Evolutionary conservation across 2,797 vertebrate species (phyloP).

Genomic region (Pantherophis alleghaniensis): DNA sequence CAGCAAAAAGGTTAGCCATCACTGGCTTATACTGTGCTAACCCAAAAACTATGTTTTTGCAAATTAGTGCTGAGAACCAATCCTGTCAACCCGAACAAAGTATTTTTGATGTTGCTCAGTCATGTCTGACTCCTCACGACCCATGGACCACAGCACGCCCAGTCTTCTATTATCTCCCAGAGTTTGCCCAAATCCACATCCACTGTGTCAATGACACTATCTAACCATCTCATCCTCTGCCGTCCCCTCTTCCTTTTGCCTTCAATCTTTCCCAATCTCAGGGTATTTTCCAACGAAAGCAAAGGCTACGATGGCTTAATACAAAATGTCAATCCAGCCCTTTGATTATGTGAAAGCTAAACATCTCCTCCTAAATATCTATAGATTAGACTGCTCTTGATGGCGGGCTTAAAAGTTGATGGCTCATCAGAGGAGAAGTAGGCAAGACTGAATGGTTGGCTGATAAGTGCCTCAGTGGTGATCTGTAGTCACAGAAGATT

Average conservation of each 20-base stretch:
- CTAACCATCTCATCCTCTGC: not conserved
- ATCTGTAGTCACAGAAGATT: not conserved
- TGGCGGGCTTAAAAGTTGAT: not conserved
- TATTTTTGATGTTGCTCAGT: not conserved
- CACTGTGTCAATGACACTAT: not conserved
- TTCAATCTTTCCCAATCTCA: not conserved
- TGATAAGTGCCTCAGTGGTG: not conserved
- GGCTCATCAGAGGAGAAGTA: not conserved
- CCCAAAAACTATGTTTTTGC: not conserved
- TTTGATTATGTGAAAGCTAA: not conserved
- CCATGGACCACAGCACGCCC: not conserved
- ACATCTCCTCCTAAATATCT: not conserved
- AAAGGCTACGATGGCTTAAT: not conserved
- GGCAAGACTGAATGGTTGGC: not conserved
- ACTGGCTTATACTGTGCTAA: not conserved
- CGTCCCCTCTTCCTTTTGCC: not conserved
- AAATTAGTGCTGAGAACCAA: not conserved
- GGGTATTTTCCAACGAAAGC: not conserved
- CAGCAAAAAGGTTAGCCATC: no score
- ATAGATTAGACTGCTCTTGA: not conserved
- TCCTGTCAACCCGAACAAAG: not conserved
- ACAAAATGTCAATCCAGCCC: not conserved
- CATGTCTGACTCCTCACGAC: not conserved
- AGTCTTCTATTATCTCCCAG: not conserved
- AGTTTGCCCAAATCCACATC: not conserved